Evolutionary conservation across 1,140 invertebrate genomes (phyloP), one percentile per base, ranked within the genome.

Genomic region (Lineus longissimus): DNA sequence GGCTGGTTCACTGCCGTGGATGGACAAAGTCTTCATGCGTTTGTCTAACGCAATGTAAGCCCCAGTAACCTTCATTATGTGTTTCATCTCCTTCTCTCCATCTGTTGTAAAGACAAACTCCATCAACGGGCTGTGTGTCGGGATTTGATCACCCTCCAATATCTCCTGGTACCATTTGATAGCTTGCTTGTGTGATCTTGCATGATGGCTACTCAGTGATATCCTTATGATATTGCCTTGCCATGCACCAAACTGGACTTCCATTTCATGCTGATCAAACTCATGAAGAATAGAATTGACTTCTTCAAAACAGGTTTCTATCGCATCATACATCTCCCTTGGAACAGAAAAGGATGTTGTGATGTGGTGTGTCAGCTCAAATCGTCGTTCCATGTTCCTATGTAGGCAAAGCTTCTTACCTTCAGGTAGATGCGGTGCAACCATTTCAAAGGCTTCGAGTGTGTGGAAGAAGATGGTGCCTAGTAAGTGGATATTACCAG

Each of bases 1-100:
- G 9, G 60, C 60, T 22, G 40, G 19, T 1, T n/a, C 7, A 1
- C 22, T 54, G 7, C 76, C 76, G 55, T 72, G 64, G 9, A 78
- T 54, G n/a, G 65, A 62, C 0, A 78, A 9, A 13, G 63, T 68
- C 27, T 69, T 63, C 17, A 47, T 61, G 33, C 73, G 67, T 19
- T 68, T 51, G 51, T 76, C 71, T 4, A 67, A 13, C n/a, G 54
- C 33, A 25, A 76, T 71, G 15, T 67, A 25, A 29, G 66, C 63
- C 0, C 61, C 51, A 1, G 65, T 70, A 31, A 56, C 40, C 17
- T 64, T 43, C 59, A 72, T 69, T 0, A 73, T 69, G 2, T 55
- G 30, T 30, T 63, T 58, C 2, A 75, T 27, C 13, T 61, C 54
- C 23, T 65, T 29, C 43, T 47, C 61, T 1, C 73, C 76, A 22